Evolutionary conservation across 2,113 vertebrate species (phyloP).

Genomic region (Leucopsar rothschildi): DNA sequence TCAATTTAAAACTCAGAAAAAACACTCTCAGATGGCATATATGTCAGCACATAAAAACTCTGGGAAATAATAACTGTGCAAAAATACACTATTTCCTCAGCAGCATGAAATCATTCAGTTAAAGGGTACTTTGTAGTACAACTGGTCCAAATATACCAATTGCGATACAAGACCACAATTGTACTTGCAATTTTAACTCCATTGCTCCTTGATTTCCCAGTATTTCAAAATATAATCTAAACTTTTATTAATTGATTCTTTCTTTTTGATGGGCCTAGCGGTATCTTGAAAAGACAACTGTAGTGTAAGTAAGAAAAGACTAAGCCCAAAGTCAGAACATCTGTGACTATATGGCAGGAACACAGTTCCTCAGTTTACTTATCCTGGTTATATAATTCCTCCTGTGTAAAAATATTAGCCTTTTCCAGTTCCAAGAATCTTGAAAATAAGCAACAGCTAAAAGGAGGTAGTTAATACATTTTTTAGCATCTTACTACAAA

Average conservation of each 20-base stretch:
- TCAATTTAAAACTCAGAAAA: background rate
- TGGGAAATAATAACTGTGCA: background rate
- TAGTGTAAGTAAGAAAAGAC: background rate
- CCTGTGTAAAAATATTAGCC: background rate
- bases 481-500: background rate
- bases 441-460: background rate
- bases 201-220: background rate
- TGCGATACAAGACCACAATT: background rate
- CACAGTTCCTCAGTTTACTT: background rate
- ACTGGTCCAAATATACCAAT: background rate
- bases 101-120: background rate
- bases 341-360: background rate
- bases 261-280: background rate
- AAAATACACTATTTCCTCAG: background rate
- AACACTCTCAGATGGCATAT: background rate
- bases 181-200: background rate
- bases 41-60: background rate
- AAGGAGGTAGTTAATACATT: background rate
- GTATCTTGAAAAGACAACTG: background rate
- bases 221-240: background rate
- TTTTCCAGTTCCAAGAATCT: background rate
- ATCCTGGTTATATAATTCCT: background rate
- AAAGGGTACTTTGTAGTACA: background rate
- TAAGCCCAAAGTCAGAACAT: background rate
- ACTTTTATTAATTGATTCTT: background rate